Conservation (phyloP, 2,888 invertebrate species). For the Junonia oenone region DNA sequence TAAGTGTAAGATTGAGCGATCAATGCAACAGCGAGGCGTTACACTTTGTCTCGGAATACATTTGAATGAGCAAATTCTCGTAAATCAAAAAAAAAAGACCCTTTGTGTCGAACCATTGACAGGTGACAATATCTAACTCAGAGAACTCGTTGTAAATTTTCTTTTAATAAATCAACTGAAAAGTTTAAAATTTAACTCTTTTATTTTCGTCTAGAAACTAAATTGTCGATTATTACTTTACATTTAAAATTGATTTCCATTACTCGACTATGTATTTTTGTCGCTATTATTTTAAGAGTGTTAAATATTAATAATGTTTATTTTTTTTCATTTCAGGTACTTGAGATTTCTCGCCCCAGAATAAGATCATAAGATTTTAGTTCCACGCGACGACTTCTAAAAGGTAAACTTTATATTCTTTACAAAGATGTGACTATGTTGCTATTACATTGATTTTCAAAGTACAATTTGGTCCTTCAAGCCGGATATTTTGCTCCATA, state of each 20-base stretch:
- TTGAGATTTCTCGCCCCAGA: background rate
- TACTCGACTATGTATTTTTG: background rate
- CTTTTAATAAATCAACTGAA: background rate
- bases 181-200: no score
- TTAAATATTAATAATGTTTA: background rate
- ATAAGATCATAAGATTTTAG: conserved; percentile 13
- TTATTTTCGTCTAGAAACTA: no score
- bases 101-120: conserved; percentile 15
- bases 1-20: conserved; percentile 33
- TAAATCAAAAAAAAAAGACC: conserved; percentile 26
- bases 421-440: conserved; percentile 37
- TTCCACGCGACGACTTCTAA: conserved; percentile 28
- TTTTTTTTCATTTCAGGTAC: conserved; percentile 43
- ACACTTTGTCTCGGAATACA: conserved; percentile 34
- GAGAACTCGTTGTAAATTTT: background rate
- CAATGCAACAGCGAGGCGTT: conserved; percentile 34
- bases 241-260: no score
- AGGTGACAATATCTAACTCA: background rate
- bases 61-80: conserved; percentile 28
- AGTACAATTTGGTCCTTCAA: conserved; percentile 41
- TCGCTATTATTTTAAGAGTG: background rate
- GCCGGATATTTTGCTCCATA: conserved; percentile 28
- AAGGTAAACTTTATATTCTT: conserved; percentile 45
- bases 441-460: background rate
- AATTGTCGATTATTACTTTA: no score